Conservation (phyloP, 2,888 invertebrate species). For the Calephelis perditalis region DNA sequence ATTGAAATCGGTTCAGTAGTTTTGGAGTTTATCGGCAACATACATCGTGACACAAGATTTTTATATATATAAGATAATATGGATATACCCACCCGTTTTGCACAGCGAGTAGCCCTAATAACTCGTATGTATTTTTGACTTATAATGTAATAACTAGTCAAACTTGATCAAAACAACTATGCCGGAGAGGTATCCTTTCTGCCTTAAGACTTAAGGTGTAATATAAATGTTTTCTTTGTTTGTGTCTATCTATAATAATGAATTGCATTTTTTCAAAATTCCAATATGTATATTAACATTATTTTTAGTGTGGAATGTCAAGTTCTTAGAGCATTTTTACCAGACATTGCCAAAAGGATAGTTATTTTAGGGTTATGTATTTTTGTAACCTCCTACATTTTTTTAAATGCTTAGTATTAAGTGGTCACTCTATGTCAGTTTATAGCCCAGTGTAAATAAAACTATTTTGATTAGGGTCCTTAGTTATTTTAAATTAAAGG, state of each 20-base stretch:
- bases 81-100: background rate
- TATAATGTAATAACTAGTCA: constrained; percentile 32
- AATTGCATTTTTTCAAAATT: constrained; percentile 11
- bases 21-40: too few species aligned
- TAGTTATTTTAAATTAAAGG: too few species aligned
- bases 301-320: constrained; percentile 12
- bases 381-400: too few species aligned
- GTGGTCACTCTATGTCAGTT: background rate
- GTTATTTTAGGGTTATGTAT: too few species aligned
- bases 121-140: constrained; percentile 17
- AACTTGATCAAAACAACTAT: constrained; percentile 17
- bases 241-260: constrained; percentile 14
- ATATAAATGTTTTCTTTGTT: constrained; percentile 18
- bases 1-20: too few species aligned
- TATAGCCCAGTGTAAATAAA: background rate
- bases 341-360: background rate
- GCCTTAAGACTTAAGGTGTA: constrained; percentile 16
- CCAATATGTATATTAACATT: constrained; percentile 8
- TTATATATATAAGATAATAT: too few species aligned
- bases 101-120: background rate
- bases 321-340: constrained; percentile 2
- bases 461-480: too few species aligned
- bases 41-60: too few species aligned
- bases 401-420: too few species aligned
- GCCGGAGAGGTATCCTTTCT: constrained; percentile 14